Conservation (phyloP, 2,888 invertebrate species). For the Aphodius granarius region DNA sequence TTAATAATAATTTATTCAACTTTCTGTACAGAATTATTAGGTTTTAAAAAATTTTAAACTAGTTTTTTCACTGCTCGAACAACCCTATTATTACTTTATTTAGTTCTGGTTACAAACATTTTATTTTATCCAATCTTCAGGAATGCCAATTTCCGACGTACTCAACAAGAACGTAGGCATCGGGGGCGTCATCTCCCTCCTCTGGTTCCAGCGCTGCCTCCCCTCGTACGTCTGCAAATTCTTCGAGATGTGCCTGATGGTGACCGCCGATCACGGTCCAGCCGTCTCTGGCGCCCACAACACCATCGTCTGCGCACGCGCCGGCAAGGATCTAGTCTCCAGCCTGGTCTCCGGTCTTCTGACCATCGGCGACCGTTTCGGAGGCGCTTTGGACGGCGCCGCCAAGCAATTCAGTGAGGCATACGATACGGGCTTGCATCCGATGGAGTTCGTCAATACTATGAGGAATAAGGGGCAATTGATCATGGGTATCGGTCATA, state of each 20-base stretch:
- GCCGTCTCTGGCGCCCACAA: constrained; percentile 99
- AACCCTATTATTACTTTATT: background rate
- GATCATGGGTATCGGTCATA: constrained; percentile 99
- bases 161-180: constrained; percentile 95
- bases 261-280: constrained; percentile 98
- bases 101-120: too few species aligned
- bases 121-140: constrained; percentile 28
- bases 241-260: constrained; percentile 98
- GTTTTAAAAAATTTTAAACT: background rate
- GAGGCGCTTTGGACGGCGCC: constrained; percentile 97
- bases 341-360: constrained; percentile 91
- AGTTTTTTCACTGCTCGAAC: too few species aligned
- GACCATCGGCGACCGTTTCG: constrained; percentile 98
- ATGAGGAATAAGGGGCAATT: constrained; percentile 96
- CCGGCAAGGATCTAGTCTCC: constrained; percentile 97
- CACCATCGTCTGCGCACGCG: constrained; percentile 95
- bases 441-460: constrained; percentile 97
- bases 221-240: constrained; percentile 95
- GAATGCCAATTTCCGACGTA: constrained; percentile 76
- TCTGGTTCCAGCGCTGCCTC: constrained; percentile 98
- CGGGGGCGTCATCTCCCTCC: constrained; percentile 93
- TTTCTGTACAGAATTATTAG: background rate
- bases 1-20: too few species aligned
- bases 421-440: constrained; percentile 89
- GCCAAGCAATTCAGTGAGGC: constrained; percentile 97